Evolutionary conservation across 2,888 invertebrate genomes (phyloP).

Genomic region (Carcina quercana): DNA sequence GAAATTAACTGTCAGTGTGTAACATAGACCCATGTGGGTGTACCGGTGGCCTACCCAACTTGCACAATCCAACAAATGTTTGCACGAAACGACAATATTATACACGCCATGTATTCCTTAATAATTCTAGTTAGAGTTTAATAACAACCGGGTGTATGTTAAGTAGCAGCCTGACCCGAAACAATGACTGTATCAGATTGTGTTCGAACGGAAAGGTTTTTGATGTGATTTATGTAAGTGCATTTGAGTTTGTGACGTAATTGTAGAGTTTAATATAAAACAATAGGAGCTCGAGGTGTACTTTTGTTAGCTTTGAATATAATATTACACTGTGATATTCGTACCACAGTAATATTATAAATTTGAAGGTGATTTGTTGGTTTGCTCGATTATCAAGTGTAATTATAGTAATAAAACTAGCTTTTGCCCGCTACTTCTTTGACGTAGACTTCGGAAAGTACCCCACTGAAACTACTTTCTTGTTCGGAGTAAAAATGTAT

Average conservation of each 20-base stretch:
- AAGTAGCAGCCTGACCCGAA: slow-evolving; percentile 33
- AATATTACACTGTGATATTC: too few species aligned
- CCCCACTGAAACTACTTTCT: too few species aligned
- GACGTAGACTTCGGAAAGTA: too few species aligned
- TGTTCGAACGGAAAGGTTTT: slow-evolving; percentile 33
- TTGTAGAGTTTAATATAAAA: too few species aligned
- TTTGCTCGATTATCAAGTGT: too few species aligned
- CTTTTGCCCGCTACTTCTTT: too few species aligned
- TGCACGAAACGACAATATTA: slow-evolving; percentile 38
- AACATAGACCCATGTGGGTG: slow-evolving; percentile 36
- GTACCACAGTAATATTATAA: too few species aligned
- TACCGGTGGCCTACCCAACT: slow-evolving; percentile 40
- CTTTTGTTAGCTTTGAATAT: too few species aligned
- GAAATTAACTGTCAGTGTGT: slow-evolving; percentile 51
- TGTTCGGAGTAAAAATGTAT: too few species aligned
- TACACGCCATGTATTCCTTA: slow-evolving; percentile 27
- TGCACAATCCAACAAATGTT: slow-evolving; percentile 43
- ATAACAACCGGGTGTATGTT: slow-evolving; percentile 26
- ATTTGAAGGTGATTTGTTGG: too few species aligned
- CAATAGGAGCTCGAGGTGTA: too few species aligned
- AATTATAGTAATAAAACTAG: too few species aligned
- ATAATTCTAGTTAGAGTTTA: slow-evolving; percentile 24
- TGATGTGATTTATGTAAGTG: slow-evolving; percentile 35
- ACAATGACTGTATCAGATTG: slow-evolving; percentile 38
- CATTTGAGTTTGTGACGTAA: slow-evolving; percentile 26